Evolutionary conservation across 2,888 invertebrate species (phyloP).

Genomic region (Leptinotarsa peninsularis): DNA sequence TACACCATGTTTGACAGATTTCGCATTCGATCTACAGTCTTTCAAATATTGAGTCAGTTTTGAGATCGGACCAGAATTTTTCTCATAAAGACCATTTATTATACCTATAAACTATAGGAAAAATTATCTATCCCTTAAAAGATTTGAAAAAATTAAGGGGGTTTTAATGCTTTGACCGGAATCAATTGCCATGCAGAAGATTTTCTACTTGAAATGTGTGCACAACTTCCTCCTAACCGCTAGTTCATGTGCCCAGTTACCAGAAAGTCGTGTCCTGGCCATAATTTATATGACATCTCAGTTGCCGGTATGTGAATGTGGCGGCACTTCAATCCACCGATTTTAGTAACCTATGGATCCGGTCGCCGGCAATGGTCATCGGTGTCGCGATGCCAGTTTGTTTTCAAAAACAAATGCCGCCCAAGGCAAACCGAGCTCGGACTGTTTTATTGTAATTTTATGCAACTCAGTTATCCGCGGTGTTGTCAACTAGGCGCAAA

Average conservation of each 20-base stretch:
- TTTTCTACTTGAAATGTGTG: background rate
- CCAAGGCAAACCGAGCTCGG: slow-evolving; percentile 24
- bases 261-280: slow-evolving; percentile 21
- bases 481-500: no score
- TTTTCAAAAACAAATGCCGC: slow-evolving; percentile 37
- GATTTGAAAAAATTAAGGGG: no score
- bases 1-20: no score
- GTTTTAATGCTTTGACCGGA: no score
- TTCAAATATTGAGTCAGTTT: no score
- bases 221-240: background rate
- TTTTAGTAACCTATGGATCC: slow-evolving; percentile 34
- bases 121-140: no score
- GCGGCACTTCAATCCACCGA: slow-evolving; percentile 38
- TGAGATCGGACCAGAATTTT: no score
- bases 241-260: slow-evolving; percentile 9
- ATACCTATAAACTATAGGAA: no score
- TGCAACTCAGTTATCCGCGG: slow-evolving; percentile 26
- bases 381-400: slow-evolving; percentile 30
- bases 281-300: slow-evolving; percentile 35
- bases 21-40: no score
- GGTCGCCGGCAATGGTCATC: slow-evolving; percentile 33
- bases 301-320: slow-evolving; percentile 32
- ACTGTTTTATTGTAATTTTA: slow-evolving; percentile 33
- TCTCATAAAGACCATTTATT: no score
- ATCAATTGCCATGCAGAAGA: no score